Evolutionary conservation across 1,140 invertebrate genomes (phyloP), one percentile per base, ranked within the genome.

Genomic region (Thaumatotibia leucotreta): DNA sequence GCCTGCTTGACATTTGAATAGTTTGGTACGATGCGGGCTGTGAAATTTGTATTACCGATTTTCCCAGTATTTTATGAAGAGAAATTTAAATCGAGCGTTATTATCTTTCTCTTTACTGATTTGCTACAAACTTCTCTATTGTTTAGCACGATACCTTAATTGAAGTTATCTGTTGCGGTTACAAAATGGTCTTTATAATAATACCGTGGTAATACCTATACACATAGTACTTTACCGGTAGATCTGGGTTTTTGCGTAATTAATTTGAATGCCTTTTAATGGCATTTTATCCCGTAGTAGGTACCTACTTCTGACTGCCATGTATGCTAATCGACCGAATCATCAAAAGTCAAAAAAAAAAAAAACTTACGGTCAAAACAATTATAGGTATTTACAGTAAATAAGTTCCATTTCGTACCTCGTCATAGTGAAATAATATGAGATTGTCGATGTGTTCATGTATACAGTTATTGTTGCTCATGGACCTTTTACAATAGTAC

Each of bases 51-150:
- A 24, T 27, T 23, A 8, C 24, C 27, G 4, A 58, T 58, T 58
- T 58, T 58, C 52, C 52, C 52, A 58, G 52, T 58, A 58, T 58
- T 29, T 58, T 58, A 27, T 58, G 23, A 27, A 58, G 52, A 58
- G 27, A 58, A 58, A 58, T 29, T 27, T 14, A 58, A 58, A 31
- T 31, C 23, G n/a, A 58, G 29, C n/a, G n/a, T 29, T n/a, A 58
- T 58, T 58, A 27, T 58, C 24, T 58, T 58, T 58, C 52, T 58
- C 24, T 58, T 31, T 29, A 14, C 24, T 58, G 9, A 14, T n/a
- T 23, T 50, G 35, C 35, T 39, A 39, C 35, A 39, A 9, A n/a
- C 35, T 5, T 39, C 14, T 39, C 14, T 17, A 14, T 39, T 5
- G 4, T 14, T 39, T 14, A n/a, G n/a, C n/a, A n/a, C n/a, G 11